Conservation (phyloP, 2,888 invertebrate species). For the Ceratothoa steindachneri region DNA sequence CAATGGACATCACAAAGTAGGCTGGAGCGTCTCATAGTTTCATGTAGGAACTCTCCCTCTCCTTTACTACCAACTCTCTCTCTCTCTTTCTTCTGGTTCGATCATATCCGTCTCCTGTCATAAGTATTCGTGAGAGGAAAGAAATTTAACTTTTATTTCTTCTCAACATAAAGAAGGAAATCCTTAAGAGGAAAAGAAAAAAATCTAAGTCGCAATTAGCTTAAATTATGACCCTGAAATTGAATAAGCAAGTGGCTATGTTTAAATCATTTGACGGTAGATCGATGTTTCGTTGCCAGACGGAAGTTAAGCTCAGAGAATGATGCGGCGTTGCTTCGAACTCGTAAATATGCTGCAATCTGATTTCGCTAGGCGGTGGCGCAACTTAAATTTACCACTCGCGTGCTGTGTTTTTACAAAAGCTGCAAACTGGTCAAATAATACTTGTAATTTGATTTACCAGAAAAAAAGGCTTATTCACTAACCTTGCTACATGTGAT, state of each 20-base stretch:
- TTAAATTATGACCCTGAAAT: neutral
- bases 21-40: neutral
- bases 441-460: too few species aligned
- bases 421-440: too few species aligned
- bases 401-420: too few species aligned
- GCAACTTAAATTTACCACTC: too few species aligned
- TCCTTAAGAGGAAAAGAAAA: neutral
- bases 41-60: neutral
- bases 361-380: too few species aligned
- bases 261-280: neutral
- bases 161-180: neutral
- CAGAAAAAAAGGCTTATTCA: too few species aligned
- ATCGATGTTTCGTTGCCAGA: neutral
- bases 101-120: too few species aligned
- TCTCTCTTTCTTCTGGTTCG: too few species aligned
- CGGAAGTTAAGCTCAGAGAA: neutral
- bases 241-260: neutral
- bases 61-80: too few species aligned
- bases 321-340: neutral
- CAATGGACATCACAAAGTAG: slow-evolving; percentile 3
- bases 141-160: neutral
- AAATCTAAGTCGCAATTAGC: neutral
- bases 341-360: slow-evolving; percentile 9
- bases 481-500: too few species aligned
- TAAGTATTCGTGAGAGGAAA: too few species aligned